A percentile compares a stretch with the other conserved stretches of the same genome.
Evolutionary conservation across 2,797 vertebrate species (phyloP).

Genomic region (Pangasius sanitwongsei): DNA sequence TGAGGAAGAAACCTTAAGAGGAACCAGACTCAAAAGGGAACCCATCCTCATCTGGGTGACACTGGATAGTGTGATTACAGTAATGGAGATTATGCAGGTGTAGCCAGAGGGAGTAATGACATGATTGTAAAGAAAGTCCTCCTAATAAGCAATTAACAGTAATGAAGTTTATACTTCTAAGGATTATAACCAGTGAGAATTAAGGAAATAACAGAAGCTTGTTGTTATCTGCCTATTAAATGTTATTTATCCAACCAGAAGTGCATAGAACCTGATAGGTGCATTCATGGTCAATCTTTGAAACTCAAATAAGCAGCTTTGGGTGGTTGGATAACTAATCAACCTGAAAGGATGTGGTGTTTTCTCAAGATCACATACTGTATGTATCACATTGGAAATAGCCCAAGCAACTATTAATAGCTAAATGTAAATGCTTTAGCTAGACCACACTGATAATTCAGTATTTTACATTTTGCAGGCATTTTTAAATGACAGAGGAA

Average conservation of each 20-base stretch:
- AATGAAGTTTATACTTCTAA: neutral
- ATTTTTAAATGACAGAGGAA: no score
- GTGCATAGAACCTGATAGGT: neutral
- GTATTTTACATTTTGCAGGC: no score
- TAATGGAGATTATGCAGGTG: neutral
- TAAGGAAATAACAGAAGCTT: neutral
- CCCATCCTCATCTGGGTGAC: neutral
- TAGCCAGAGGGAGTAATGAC: neutral
- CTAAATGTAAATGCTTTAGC: neutral
- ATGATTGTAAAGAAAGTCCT: neutral
- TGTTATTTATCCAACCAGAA: neutral
- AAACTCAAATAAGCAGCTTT: neutral
- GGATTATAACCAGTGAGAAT: neutral
- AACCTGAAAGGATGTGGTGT: no score
- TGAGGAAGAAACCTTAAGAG: neutral
- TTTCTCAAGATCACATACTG: no score
- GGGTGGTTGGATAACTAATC: neutral
- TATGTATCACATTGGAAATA: no score
- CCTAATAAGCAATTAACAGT: neutral
- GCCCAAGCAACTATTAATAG: neutral
- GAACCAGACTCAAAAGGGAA: neutral
- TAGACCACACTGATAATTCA: neutral
- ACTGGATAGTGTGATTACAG: neutral
- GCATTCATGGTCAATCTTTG: neutral
- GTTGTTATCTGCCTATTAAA: neutral